Evolutionary conservation across 2,113 vertebrate genomes (phyloP).

Genomic region (Capreolus pygargus): DNA sequence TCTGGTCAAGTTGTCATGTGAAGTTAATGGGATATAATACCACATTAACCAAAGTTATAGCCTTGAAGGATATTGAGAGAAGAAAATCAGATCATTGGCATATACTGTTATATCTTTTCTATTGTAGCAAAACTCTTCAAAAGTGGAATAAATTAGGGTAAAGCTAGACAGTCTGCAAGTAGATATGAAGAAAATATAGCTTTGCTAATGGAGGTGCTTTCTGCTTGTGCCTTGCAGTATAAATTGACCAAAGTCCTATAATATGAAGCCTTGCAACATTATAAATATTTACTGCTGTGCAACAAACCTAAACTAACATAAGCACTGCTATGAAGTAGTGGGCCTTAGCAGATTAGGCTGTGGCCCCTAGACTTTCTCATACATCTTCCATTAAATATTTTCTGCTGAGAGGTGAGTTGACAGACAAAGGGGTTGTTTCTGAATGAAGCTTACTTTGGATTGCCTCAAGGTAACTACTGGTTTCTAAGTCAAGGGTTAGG

Average conservation of each 20-base stretch:
- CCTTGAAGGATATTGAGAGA: background rate
- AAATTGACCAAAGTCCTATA: background rate
- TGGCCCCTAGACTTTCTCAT: background rate
- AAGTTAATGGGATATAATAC: background rate
- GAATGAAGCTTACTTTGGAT: background rate
- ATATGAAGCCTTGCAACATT: background rate
- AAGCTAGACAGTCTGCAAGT: background rate
- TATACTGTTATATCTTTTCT: background rate
- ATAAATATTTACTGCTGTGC: background rate
- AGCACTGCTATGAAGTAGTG: background rate
- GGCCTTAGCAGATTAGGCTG: background rate
- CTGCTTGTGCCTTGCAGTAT: background rate
- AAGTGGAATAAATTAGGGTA: background rate
- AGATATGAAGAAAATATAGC: background rate
- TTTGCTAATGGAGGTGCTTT: background rate
- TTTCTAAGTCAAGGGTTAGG: background rate
- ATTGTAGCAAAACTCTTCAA: background rate
- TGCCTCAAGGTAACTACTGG: background rate
- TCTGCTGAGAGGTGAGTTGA: background rate
- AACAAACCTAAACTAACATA: constrained; percentile 11
- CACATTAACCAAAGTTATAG: background rate
- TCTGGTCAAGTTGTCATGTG: background rate
- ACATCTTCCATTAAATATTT: background rate
- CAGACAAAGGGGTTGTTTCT: background rate
- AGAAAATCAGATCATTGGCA: background rate